Evolutionary conservation across 1,140 invertebrate species (phyloP).

Genomic region (Drosophila teissieri): DNA sequence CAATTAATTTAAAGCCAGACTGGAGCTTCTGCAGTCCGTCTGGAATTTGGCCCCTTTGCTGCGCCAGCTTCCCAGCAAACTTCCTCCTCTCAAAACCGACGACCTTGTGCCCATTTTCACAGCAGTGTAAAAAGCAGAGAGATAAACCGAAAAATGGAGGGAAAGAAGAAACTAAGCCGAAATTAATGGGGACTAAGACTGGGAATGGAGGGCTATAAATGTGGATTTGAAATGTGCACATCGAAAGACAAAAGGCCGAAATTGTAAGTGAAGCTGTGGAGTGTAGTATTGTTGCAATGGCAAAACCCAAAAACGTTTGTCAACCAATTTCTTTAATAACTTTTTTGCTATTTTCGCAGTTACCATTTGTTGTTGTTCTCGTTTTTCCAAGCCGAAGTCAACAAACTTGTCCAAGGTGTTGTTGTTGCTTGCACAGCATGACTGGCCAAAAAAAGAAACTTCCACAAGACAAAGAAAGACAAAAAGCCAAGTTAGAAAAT

Average conservation of each 20-base stretch:
- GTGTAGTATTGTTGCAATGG: constrained; percentile 71
- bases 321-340: constrained; percentile 73
- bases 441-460: constrained; percentile 65
- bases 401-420: constrained; percentile 75
- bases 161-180: constrained; percentile 23
- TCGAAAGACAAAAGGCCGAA: constrained; percentile 60
- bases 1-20: constrained; percentile 60
- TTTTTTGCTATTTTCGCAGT: constrained; percentile 40
- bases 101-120: constrained; percentile 76
- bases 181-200: constrained; percentile 54
- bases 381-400: constrained; percentile 64
- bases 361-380: constrained; percentile 40
- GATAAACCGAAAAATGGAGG: constrained; percentile 2
- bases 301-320: constrained; percentile 50
- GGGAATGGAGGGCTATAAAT: constrained; percentile 52
- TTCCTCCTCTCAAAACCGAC: constrained; percentile 45
- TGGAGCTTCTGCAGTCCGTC: constrained; percentile 30
- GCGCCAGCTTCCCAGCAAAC: constrained; percentile 53
- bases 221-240: constrained; percentile 67
- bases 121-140: constrained; percentile 55
- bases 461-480: constrained; percentile 25
- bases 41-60: constrained; percentile 6
- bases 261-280: constrained; percentile 40
- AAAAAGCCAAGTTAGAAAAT: constrained; percentile 61
- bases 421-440: constrained; percentile 44